Evolutionary conservation across 2,888 invertebrate species (phyloP).

Genomic region (Exocentrus adspersus): DNA sequence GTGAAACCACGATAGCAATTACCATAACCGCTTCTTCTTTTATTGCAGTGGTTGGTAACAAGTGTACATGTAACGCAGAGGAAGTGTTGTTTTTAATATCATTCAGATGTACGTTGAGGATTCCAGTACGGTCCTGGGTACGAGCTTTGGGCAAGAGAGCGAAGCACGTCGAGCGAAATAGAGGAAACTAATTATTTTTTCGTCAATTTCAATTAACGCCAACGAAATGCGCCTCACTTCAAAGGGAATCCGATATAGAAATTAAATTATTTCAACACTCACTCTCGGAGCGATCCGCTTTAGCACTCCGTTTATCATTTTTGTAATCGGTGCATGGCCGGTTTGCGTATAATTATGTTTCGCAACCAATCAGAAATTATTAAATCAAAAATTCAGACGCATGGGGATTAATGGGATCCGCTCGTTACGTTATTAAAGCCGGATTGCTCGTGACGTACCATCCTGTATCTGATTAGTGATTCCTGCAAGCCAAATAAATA

Average conservation of each 20-base stretch:
- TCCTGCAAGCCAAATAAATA: no score
- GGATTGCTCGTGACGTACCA: not conserved
- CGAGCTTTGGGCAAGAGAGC: not conserved
- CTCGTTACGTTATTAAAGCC: conserved; percentile 14
- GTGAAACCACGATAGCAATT: conserved; percentile 22
- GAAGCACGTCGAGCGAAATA: conserved; percentile 31
- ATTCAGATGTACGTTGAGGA: not conserved
- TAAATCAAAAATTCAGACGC: conserved; percentile 32
- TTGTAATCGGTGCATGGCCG: conserved; percentile 50
- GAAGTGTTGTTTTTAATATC: no score
- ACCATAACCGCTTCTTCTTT: conserved; percentile 2
- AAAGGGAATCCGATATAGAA: conserved; percentile 62
- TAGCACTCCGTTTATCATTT: conserved; percentile 56
- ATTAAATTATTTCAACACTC: conserved; percentile 60
- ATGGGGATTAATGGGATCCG: conserved; percentile 18
- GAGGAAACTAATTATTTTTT: conserved; percentile 63
- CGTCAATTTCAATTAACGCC: conserved; percentile 63
- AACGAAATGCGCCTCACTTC: conserved; percentile 57
- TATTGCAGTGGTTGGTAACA: not conserved
- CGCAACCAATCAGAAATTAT: conserved; percentile 35
- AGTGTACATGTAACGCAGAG: no score
- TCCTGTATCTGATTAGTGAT: no score
- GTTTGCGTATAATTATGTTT: conserved; percentile 30
- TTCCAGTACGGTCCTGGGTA: not conserved
- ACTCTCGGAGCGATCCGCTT: conserved; percentile 55